Evolutionary conservation across 2,888 invertebrate species (phyloP), one percentile per base, ranked within the genome.

Genomic region (Tryphoninae sp.): DNA sequence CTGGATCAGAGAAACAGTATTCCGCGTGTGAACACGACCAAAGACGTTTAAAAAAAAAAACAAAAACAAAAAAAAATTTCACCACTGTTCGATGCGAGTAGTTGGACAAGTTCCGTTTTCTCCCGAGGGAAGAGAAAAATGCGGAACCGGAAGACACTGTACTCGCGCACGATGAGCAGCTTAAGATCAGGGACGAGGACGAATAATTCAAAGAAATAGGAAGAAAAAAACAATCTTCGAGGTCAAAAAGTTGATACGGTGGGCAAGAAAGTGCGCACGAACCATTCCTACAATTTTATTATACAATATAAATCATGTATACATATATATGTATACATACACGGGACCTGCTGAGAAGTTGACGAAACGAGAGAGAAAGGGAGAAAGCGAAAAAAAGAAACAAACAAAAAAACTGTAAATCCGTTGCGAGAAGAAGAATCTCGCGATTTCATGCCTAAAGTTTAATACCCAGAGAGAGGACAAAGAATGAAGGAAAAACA

Each of bases 11-110:
- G 77, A 84, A 90, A 87, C 90, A 90, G 90, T 90, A 90, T 90
- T 90, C 87, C 87, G 88, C 85, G 88, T 86, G 88, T 87, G 87
- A 87, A 89, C 78, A 78, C 87, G 87, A 90, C 91, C 91, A 91
- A 91, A 91, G 91, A 90, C 86, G 84, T 86, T 86, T 84, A 85
- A 83, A 49, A 65, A 74, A 51, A 67, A 55, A 40, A 26, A 26
- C 26, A 26, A 77, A 58, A 33, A 26, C 67, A 58, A 40, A 19
- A n/a, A 26, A 69, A 69, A 23, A 68, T n/a, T 19, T 85, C 80
- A 75, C 83, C 86, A 85, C 85, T 75, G 83, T 83, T 84, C 75
- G 83, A 68, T 74, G 79, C 79, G 84, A 80, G 51, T 9, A 62
- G n/a, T 11, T 26, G 51, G 49, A 33, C 68, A 33, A 73, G 13